These are phyloP conservation scores for Adelognathus sp. DNA, from an alignment of 2,888 invertebrate genomes.

Conservation along the genomic window DNA sequence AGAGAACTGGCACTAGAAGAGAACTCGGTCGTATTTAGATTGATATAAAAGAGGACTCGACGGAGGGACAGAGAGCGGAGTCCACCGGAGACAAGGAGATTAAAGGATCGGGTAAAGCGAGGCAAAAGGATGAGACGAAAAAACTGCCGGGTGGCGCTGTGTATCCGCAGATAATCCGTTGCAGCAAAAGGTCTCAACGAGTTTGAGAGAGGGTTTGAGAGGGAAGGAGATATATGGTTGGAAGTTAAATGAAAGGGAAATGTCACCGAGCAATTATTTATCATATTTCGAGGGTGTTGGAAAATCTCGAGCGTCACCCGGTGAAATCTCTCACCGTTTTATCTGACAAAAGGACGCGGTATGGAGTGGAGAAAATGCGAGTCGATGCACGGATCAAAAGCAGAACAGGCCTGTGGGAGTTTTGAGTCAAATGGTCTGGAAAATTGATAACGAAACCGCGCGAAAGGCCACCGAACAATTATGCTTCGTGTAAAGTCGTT, in stretches of 20 bases:
- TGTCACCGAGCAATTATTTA: constrained; percentile 47
- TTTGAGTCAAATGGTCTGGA: background rate
- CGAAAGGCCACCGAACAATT: constrained; percentile 20
- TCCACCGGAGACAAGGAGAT: constrained; percentile 12
- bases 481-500: background rate
- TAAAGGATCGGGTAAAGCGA: background rate
- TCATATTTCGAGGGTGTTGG: constrained; percentile 13
- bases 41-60: constrained; percentile 26
- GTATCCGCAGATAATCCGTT: background rate
- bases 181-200: constrained; percentile 3
- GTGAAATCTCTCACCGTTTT: constrained; percentile 6
- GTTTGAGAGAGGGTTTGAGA: constrained; percentile 28
- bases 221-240: no score
- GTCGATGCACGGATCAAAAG: background rate
- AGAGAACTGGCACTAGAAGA: background rate
- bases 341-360: background rate
- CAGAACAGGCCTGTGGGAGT: background rate
- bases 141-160: background rate
- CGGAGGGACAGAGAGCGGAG: background rate
- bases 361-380: background rate
- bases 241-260: constrained; percentile 24
- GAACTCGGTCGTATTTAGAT: constrained; percentile 32
- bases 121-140: background rate
- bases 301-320: background rate
- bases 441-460: background rate